A percentile compares a stretch with the other conserved stretches of the same genome.
Evolutionary conservation across 2,113 vertebrate genomes (phyloP).

Genomic region (Chroicocephalus ridibundus): DNA sequence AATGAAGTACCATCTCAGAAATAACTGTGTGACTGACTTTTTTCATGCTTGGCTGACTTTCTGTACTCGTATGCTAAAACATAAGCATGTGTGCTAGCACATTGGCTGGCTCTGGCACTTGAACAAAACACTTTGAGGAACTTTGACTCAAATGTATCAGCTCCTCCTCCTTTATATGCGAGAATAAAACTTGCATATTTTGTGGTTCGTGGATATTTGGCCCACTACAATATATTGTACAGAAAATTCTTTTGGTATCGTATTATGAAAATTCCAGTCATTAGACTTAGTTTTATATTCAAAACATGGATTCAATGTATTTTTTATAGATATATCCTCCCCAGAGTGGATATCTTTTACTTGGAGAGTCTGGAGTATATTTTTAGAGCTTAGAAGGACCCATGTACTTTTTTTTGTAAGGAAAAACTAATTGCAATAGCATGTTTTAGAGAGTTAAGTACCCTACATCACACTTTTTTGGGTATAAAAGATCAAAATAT

Average conservation of each 20-base stretch:
- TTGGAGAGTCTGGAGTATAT: not conserved
- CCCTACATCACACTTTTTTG: rapidly evolving
- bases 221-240: not conserved
- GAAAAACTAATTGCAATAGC: not conserved
- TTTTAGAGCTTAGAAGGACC: not conserved
- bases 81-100: not conserved
- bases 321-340: not conserved
- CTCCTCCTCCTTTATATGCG: not conserved
- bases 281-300: not conserved
- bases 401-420: not conserved
- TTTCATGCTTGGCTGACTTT: not conserved
- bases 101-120: not conserved
- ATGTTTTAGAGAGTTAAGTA: not conserved
- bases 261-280: not conserved
- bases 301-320: not conserved
- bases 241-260: not conserved
- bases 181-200: not conserved
- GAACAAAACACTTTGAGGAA: not conserved
- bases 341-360: not conserved
- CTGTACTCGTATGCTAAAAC: not conserved
- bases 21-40: not conserved
- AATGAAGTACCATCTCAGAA: not conserved
- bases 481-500: not conserved
- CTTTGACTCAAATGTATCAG: not conserved
- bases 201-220: not conserved